Conservation (phyloP, 2,113 vertebrate genomes). For the Ceyx melanurus region DNA sequence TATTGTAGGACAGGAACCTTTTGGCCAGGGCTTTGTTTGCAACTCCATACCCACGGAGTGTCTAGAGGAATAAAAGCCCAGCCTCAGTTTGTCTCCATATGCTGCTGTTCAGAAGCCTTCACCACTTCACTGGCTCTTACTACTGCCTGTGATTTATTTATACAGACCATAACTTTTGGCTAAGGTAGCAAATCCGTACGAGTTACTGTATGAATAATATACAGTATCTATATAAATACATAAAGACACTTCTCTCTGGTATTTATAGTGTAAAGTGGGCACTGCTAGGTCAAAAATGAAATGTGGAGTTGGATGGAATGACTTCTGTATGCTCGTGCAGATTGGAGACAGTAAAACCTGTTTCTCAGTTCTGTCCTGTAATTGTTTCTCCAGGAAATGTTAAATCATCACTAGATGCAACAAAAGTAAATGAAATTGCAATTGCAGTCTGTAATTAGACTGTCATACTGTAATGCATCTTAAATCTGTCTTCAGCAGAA, state of each 20-base stretch:
- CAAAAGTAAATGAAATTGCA: slow-evolving; percentile 56
- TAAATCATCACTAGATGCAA: slow-evolving; percentile 4
- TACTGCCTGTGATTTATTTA: background rate
- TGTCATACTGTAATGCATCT: slow-evolving; percentile 44
- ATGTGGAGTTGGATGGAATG: background rate
- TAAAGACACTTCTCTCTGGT: background rate
- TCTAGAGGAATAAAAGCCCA: background rate
- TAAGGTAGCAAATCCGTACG: background rate
- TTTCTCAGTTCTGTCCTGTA: slow-evolving; percentile 45
- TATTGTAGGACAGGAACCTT: background rate
- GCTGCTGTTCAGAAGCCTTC: background rate
- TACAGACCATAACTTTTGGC: background rate
- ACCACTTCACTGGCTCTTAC: background rate
- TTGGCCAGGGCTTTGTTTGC: background rate
- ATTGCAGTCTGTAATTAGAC: slow-evolving; percentile 51
- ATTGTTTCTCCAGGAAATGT: slow-evolving; percentile 49
- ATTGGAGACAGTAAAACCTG: background rate
- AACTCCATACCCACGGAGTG: background rate
- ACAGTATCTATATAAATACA: background rate
- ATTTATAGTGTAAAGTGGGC: background rate
- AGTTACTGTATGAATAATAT: background rate
- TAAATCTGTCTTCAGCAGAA: slow-evolving; percentile 26
- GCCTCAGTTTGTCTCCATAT: background rate
- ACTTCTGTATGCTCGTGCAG: background rate
- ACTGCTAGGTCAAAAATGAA: background rate